Evolutionary conservation across 1,140 invertebrate genomes (phyloP).

Genomic region (Geopemphigus sp.): DNA sequence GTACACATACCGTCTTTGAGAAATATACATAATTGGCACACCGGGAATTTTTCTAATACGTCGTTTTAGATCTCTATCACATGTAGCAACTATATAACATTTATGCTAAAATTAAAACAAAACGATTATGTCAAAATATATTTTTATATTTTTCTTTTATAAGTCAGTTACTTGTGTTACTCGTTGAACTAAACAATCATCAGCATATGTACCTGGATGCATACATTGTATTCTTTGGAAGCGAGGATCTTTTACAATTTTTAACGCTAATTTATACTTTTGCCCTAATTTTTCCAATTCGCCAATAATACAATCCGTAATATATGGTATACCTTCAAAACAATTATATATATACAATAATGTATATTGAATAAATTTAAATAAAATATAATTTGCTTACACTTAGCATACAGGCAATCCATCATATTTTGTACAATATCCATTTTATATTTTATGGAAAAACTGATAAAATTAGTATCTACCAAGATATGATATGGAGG

Average conservation of each 20-base stretch:
- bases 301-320: slow-evolving; percentile 98
- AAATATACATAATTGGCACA: slow-evolving; percentile 97
- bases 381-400: slow-evolving; percentile 58
- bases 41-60: slow-evolving; percentile 97
- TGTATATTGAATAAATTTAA: slow-evolving; percentile 18
- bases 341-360: slow-evolving; percentile 2
- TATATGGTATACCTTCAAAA: slow-evolving; percentile 81
- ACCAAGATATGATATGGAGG: slow-evolving; percentile 96
- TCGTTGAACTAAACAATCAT: slow-evolving; percentile 96
- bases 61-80: slow-evolving; percentile 95
- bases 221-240: slow-evolving; percentile 91
- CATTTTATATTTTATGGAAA: slow-evolving; percentile 97
- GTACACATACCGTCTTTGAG: slow-evolving; percentile 70
- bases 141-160: no score
- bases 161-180: slow-evolving; percentile 83
- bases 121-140: no score
- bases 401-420: slow-evolving; percentile 98
- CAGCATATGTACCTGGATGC: slow-evolving; percentile 98
- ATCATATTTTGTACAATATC: slow-evolving; percentile 98
- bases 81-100: slow-evolving; percentile 99
- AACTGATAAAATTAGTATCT: slow-evolving; percentile 99
- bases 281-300: slow-evolving; percentile 96
- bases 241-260: slow-evolving; percentile 91
- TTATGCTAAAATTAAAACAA: slow-evolving; percentile 75
- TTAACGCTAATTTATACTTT: slow-evolving; percentile 93